phyloP scores from a whole-genome alignment of 2,797 vertebrate genomes.

The Moxostoma hubbsi region DNA sequence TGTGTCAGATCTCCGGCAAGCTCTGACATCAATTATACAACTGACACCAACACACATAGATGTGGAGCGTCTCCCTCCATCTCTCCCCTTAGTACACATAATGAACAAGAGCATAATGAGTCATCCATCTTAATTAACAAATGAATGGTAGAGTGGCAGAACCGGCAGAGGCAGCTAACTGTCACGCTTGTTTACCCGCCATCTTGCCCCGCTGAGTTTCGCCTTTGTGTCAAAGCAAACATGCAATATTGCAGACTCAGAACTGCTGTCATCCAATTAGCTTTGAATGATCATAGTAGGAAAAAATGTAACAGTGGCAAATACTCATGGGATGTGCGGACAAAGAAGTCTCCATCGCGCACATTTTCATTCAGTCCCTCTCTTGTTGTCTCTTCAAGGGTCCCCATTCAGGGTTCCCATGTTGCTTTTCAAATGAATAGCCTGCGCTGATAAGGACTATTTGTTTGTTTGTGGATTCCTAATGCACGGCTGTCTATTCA shows the following conservation, averaged over 20 bases:
- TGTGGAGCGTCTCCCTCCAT: constrained; percentile 17
- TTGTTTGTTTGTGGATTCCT: constrained; percentile 59
- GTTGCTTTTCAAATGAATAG: constrained; percentile 60
- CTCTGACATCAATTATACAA: constrained; percentile 48
- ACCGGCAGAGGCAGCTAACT: constrained; percentile 34
- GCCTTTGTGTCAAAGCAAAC: constrained; percentile 46
- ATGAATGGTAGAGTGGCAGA: constrained; percentile 27
- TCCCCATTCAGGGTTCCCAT: constrained; percentile 49
- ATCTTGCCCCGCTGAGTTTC: constrained; percentile 41
- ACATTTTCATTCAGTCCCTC: constrained; percentile 19
- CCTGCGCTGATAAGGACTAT: constrained; percentile 52
- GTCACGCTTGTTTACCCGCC: constrained; percentile 57
- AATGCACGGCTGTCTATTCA: constrained; percentile 59
- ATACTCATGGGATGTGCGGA: constrained; percentile 31
- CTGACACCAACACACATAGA: constrained; percentile 40
- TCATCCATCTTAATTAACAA: constrained; percentile 59
- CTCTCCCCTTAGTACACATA: constrained; percentile 44
- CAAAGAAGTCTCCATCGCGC: constrained; percentile 31
- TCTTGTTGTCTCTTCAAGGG: constrained; percentile 34
- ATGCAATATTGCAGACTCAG: constrained; percentile 37
- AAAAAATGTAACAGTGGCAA: constrained; percentile 43
- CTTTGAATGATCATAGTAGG: constrained; percentile 54
- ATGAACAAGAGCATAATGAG: constrained; percentile 41
- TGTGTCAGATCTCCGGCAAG: constrained; percentile 47
- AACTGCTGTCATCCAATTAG: constrained; percentile 58